Evolutionary conservation across 2,113 vertebrate genomes (phyloP), one percentile per base, ranked within the genome.

Genomic region (Cryptomyrus ogoouensis): DNA sequence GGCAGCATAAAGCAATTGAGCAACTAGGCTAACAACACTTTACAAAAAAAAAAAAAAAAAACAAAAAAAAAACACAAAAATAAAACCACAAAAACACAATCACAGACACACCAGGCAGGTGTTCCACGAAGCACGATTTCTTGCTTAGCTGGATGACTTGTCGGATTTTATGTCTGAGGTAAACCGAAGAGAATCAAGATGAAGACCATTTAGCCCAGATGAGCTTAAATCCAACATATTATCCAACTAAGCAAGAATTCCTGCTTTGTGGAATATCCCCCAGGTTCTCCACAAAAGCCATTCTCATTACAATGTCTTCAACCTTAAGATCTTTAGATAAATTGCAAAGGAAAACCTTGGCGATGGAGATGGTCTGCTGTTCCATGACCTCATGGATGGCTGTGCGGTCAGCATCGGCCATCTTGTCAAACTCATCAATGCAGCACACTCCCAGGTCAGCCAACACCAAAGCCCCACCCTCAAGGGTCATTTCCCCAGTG

Each of bases 361-460:
- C 98, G 0, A 98, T 97, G 84, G 98, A 98, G 92, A 99, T 96
- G 50, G 97, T 98, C 93, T 99, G 98, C 92, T 99, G 98, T 49
- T 99, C 98, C 98, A 99, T 98, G 88, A 98, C 98, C 90, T 99
- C 98, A 0, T 99, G 98, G 92, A 99, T 97, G 92, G 98, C 97
- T 0, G 97, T 98, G 53, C 98, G 96, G 92, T 99, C 98, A 0
- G 94, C 94, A 9, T 98, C 98, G 0, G 97, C 96, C 98, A 99
- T 98, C 92, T 99, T 99, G 92, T 98, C 98, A 70, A 99, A 99
- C 93, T 99, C 98, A 0, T 99, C 98, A 0, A 99, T 98, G 93
- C 97, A 98, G 93, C 98, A 99, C 42, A 99, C 93, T 0, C 98
- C 98, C 89, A 93, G 95, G 94, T 99, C 98, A 0, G 98, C 98